Evolutionary conservation across 2,797 vertebrate genomes (phyloP).

Genomic region (Gadopsis marmoratus): DNA sequence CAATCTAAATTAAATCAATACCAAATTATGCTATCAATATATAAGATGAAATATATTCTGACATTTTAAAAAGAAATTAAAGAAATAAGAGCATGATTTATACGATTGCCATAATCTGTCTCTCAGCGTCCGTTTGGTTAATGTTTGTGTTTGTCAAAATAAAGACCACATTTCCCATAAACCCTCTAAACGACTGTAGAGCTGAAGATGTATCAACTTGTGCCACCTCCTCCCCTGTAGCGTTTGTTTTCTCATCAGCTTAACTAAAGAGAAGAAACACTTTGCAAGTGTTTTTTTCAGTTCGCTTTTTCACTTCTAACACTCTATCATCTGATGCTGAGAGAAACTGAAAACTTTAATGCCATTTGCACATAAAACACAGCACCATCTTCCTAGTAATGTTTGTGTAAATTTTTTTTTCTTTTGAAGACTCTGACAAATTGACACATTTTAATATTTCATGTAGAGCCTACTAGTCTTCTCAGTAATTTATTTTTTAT

Average conservation of each 20-base stretch:
- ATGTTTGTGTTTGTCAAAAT: neutral
- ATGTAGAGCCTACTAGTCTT: neutral
- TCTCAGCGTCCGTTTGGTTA: neutral
- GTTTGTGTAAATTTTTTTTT: neutral
- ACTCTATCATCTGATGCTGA: neutral
- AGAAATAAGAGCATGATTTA: neutral
- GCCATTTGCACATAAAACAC: neutral
- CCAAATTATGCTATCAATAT: neutral
- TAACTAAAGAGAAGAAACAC: neutral
- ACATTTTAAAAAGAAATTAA: neutral
- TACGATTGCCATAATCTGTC: neutral
- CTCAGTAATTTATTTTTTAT: neutral
- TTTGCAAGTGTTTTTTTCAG: neutral
- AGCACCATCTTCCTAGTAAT: neutral
- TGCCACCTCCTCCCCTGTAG: neutral
- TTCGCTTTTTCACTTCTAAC: neutral
- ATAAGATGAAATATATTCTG: neutral
- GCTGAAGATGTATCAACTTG: neutral
- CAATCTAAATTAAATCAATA: neutral
- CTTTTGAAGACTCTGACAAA: neutral
- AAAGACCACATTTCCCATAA: constrained; percentile 13
- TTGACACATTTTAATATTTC: neutral
- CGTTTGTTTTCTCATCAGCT: constrained; percentile 1
- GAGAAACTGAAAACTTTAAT: neutral
- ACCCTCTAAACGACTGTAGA: constrained; percentile 1